phyloP scores from a whole-genome alignment of 1,140 invertebrate species.

The Antheraea mylitta region DNA sequence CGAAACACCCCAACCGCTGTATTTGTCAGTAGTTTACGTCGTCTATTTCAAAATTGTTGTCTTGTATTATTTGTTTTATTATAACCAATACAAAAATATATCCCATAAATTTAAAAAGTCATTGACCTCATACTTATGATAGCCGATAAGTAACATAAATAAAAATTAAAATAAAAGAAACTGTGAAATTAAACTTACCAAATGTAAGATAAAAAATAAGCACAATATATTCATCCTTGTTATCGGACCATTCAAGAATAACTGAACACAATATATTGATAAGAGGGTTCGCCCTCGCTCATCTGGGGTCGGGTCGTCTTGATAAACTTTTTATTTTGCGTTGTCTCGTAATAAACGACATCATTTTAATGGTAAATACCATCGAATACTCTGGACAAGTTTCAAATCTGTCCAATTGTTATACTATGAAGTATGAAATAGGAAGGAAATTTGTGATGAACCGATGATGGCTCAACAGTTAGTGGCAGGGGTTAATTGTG shows the following conservation, averaged over 20 bases:
- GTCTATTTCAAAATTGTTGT: too few species aligned
- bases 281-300: conserved; percentile 12
- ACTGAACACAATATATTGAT: conserved; percentile 20
- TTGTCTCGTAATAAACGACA: conserved; percentile 5
- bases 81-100: too few species aligned
- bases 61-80: too few species aligned
- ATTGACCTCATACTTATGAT: neutral
- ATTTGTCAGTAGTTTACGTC: too few species aligned
- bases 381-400: too few species aligned
- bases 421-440: too few species aligned
- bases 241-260: conserved; percentile 24
- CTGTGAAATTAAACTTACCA: conserved; percentile 30
- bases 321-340: conserved; percentile 26
- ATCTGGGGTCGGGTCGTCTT: conserved; percentile 19
- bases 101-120: neutral
- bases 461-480: too few species aligned
- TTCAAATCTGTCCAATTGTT: too few species aligned
- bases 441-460: too few species aligned
- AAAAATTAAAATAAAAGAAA: neutral
- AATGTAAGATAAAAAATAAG: conserved; percentile 32
- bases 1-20: too few species aligned
- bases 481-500: too few species aligned
- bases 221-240: conserved; percentile 40
- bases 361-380: neutral
- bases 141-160: too few species aligned